Conservation (phyloP, 2,888 invertebrate genomes). For the Erebia epiphron region DNA sequence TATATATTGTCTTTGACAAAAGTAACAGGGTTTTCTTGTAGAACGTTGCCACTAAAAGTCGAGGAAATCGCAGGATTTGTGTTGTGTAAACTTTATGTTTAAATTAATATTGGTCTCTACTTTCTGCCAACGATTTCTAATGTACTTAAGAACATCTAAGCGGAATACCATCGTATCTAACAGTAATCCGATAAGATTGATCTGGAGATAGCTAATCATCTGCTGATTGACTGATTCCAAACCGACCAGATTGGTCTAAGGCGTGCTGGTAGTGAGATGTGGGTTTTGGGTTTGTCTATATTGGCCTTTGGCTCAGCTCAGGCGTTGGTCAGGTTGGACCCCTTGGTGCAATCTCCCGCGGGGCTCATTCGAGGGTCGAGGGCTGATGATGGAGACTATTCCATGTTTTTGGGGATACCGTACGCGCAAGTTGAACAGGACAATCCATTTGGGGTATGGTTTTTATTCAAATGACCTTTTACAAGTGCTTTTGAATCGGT, state of each 20-base stretch:
- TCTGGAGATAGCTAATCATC: not conserved
- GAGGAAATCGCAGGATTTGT: too few relatives aligned
- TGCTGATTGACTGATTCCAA: too few relatives aligned
- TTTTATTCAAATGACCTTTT: not conserved
- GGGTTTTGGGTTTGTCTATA: not conserved
- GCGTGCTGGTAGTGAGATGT: slow-evolving; percentile 8
- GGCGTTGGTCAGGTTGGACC: slow-evolving; percentile 43
- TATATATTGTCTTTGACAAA: too few relatives aligned
- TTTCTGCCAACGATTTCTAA: too few relatives aligned
- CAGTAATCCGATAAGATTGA: not conserved
- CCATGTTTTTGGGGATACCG: slow-evolving; percentile 64
- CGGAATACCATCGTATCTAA: not conserved
- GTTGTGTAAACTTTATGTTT: too few relatives aligned
- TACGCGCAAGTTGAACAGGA: slow-evolving; percentile 57
- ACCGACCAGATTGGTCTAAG: not conserved
- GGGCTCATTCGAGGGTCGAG: slow-evolving; percentile 52
- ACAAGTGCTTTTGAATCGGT: too few relatives aligned
- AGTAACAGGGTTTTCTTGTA: too few relatives aligned
- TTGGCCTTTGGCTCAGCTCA: slow-evolving; percentile 11
- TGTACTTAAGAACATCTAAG: not conserved
- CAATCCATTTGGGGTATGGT: slow-evolving; percentile 64
- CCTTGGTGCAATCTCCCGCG: slow-evolving; percentile 48
- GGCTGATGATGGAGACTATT: slow-evolving; percentile 51
- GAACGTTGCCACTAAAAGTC: too few relatives aligned
- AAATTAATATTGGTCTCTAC: too few relatives aligned